These are phyloP conservation scores for Trididemnum clinides DNA, from an alignment of 23 tunicate genomes.

Conservation along the genomic window DNA sequence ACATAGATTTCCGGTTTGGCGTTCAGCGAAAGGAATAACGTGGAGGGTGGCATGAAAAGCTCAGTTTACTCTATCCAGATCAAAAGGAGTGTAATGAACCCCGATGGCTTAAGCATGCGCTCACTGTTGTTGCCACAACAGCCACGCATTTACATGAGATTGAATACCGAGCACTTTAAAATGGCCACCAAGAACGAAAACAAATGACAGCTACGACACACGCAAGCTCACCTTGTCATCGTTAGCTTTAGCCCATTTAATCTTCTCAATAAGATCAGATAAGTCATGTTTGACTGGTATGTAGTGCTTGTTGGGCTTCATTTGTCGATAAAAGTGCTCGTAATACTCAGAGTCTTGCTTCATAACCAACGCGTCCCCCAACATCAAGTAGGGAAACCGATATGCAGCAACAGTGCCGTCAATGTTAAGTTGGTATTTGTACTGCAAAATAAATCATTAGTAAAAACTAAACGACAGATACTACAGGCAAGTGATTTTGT, in stretches of 20 bases:
- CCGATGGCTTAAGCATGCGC: no score
- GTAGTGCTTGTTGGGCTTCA: constrained; percentile 80
- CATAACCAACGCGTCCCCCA: constrained; percentile 76
- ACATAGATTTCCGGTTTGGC: no score
- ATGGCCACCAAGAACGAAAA: no score
- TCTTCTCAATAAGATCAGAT: constrained; percentile 66
- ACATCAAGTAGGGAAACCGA: constrained; percentile 82
- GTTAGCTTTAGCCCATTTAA: constrained; percentile 88
- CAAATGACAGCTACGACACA: not conserved
- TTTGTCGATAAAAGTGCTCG: constrained; percentile 86
- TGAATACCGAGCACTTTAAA: no score
- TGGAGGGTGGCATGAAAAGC: no score
- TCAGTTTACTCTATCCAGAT: no score
- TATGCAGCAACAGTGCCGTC: constrained; percentile 99
- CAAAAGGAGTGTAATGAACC: no score
- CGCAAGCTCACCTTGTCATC: constrained; percentile 67
- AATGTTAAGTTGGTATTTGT: constrained; percentile 92
- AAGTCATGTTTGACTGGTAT: constrained; percentile 75
- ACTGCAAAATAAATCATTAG: constrained; percentile 37
- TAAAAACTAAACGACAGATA: no score
- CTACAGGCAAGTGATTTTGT: no score
- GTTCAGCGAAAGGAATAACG: no score
- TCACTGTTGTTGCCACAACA: no score
- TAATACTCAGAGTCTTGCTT: constrained; percentile 97
- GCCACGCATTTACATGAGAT: no score